Conservation (phyloP, 1,140 invertebrate species). For the Grapholita molesta region DNA sequence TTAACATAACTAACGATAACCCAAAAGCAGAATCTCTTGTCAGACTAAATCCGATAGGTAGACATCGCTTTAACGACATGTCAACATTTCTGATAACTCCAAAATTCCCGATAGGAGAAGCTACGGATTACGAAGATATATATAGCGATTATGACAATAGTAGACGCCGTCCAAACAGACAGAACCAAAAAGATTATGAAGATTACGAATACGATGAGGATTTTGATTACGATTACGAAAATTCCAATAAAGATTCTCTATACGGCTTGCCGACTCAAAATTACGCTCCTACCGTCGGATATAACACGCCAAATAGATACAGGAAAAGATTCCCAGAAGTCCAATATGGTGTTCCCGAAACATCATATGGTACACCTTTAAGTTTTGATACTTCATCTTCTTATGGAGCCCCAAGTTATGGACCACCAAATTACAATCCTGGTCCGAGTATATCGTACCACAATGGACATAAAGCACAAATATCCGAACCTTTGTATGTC, state of each 20-base stretch:
- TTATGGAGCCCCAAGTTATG: conserved; percentile 30
- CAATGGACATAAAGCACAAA: not conserved
- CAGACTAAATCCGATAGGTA: conserved; percentile 31
- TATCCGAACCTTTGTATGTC: conserved; percentile 55
- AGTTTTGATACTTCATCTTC: conserved; percentile 18
- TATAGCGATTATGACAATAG: conserved; percentile 41
- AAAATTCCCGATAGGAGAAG: conserved; percentile 47
- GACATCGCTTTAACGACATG: not conserved
- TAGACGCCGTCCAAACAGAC: conserved; percentile 18
- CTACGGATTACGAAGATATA: conserved; percentile 35
- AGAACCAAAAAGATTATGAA: conserved; percentile 35
- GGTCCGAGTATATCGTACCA: conserved; percentile 8
- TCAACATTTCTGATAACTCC: conserved; percentile 43
- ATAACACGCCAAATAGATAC: conserved; percentile 6
- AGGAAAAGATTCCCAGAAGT: not conserved
- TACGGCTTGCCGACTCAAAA: not conserved
- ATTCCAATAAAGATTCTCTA: conserved; percentile 22
- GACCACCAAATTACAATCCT: conserved; percentile 32
- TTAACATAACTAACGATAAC: conserved; percentile 20
- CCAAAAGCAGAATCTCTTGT: conserved; percentile 42
- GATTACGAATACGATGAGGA: conserved; percentile 46
- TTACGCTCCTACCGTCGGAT: conserved; percentile 30
- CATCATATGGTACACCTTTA: conserved; percentile 20
- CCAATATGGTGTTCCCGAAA: conserved; percentile 15
- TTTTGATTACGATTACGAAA: conserved; percentile 44